These are phyloP conservation scores for Colletes latitarsis DNA, from an alignment of 1,140 invertebrate genomes.

Conservation along the genomic window DNA sequence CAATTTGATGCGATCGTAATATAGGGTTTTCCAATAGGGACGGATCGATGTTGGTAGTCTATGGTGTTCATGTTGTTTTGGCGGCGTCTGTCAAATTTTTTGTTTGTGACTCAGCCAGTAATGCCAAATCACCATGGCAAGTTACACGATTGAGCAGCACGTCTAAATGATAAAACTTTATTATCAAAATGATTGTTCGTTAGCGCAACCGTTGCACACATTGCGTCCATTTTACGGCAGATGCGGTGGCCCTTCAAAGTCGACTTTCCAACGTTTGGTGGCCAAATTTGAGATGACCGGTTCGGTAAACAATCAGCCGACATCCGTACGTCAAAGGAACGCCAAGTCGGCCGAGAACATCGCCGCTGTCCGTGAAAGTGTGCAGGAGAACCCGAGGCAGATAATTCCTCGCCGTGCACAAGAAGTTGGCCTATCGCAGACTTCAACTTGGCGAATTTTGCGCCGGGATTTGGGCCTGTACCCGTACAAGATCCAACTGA, in stretches of 20 bases:
- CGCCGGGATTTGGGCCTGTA: conserved; percentile 16
- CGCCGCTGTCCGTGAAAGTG: conserved; percentile 5
- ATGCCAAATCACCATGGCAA: conserved; percentile 24
- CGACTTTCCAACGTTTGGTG: too few species aligned
- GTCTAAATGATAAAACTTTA: conserved; percentile 23
- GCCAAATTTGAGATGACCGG: conserved; percentile 2
- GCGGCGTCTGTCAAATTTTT: conserved; percentile 5
- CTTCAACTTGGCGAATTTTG: conserved; percentile 29
- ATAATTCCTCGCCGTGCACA: conserved; percentile 27
- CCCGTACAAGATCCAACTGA: conserved; percentile 30
- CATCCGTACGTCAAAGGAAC: background rate
- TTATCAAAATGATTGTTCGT: conserved; percentile 23
- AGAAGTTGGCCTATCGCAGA: conserved; percentile 30
- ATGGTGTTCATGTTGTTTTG: conserved; percentile 8
- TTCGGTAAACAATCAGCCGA: conserved; percentile 9
- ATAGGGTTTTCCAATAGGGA: conserved; percentile 11
- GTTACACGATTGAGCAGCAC: conserved; percentile 29
- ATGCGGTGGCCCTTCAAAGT: too few species aligned
- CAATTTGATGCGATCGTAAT: too few species aligned
- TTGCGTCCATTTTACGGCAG: conserved; percentile 10
- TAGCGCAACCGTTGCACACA: conserved; percentile 5
- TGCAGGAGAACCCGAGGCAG: conserved; percentile 9
- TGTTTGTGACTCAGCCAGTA: conserved; percentile 11
- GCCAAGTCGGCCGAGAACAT: conserved; percentile 4
- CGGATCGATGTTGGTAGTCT: conserved; percentile 25